Conservation (phyloP, 2,888 invertebrate genomes). For the Neoitamus cyanurus region DNA sequence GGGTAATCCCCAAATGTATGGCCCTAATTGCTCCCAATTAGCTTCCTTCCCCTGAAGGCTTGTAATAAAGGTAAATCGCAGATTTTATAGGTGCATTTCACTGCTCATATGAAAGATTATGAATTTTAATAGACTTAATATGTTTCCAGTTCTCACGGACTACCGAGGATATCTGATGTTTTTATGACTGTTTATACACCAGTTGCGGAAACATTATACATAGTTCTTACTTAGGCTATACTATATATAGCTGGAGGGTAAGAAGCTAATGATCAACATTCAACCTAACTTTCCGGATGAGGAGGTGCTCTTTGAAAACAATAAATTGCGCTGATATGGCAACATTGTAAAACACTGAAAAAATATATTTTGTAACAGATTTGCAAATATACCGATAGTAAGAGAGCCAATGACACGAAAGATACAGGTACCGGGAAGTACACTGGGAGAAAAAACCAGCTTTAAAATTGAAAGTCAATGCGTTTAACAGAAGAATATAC, state of each 20-base stretch:
- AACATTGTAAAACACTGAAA: too few species aligned
- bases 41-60: not conserved
- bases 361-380: too few species aligned
- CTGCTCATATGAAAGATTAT: not conserved
- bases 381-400: too few species aligned
- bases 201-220: not conserved
- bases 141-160: not conserved
- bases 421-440: too few species aligned
- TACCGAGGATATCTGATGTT: not conserved
- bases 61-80: not conserved
- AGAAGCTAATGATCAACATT: too few species aligned
- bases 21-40: conserved; percentile 1
- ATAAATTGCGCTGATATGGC: too few species aligned
- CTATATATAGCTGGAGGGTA: not conserved
- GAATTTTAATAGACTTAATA: not conserved
- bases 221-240: not conserved
- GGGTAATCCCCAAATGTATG: not conserved
- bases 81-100: not conserved
- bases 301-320: too few species aligned
- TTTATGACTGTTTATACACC: not conserved
- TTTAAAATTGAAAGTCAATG: too few species aligned
- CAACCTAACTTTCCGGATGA: too few species aligned
- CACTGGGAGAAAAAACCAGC: too few species aligned
- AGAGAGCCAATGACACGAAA: too few species aligned
- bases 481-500: too few species aligned